phyloP scores from a whole-genome alignment of 2,113 vertebrate genomes.

The Coryphaenoides rupestris region DNA sequence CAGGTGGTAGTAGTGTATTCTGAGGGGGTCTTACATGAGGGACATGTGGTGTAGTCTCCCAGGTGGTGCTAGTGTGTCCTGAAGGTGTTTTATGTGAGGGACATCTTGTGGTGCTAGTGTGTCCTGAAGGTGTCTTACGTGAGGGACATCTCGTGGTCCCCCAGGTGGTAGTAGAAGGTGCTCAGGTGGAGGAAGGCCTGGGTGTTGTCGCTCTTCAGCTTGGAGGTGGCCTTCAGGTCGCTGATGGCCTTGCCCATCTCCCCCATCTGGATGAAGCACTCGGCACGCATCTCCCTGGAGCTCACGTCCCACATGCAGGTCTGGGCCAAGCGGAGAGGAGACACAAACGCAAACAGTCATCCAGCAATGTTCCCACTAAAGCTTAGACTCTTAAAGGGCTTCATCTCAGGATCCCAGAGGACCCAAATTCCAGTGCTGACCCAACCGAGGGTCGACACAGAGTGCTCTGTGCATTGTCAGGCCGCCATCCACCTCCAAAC shows the following conservation, averaged over 20 bases:
- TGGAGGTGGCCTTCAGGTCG: constrained; percentile 93
- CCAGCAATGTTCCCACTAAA: no score
- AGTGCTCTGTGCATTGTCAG: no score
- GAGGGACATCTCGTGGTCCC: constrained; percentile 94
- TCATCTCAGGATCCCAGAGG: no score
- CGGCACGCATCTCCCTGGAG: constrained; percentile 89
- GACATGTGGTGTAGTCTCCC: constrained; percentile 95
- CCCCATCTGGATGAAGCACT: constrained; percentile 89
- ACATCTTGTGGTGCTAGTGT: constrained; percentile 86
- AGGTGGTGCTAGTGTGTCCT: constrained; percentile 78
- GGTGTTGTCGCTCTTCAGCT: constrained; percentile 94
- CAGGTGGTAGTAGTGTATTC: constrained; percentile 69
- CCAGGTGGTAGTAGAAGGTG: constrained; percentile 90
- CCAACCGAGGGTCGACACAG: no score
- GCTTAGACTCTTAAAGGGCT: no score
- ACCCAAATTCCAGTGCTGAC: no score
- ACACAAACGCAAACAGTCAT: no score
- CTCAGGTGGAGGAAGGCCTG: constrained; percentile 95
- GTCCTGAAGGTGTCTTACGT: constrained; percentile 75
- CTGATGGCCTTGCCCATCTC: constrained; percentile 91
- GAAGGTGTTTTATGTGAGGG: constrained; percentile 81
- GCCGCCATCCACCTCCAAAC: no score
- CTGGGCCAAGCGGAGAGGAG: constrained; percentile 52
- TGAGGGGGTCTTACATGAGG: constrained; percentile 79
- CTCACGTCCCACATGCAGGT: constrained; percentile 92